Conservation (phyloP, 2,888 invertebrate species). For the Sinelater perroti region DNA sequence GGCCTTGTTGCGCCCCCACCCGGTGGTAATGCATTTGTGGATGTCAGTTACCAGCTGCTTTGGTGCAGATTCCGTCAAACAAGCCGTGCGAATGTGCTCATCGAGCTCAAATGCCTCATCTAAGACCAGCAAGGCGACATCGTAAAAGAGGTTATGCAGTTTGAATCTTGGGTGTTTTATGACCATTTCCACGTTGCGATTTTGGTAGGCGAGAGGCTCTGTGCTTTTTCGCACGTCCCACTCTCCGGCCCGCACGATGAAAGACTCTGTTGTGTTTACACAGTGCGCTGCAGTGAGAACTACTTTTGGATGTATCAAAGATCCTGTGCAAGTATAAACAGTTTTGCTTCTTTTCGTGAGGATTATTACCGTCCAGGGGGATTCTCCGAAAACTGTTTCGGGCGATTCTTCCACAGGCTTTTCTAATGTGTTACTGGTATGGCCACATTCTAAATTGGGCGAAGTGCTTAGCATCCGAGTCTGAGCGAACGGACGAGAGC, state of each 20-base stretch:
- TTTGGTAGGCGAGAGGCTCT: conserved; percentile 16
- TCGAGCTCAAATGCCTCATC: conserved; percentile 65
- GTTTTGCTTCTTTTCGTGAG: conserved; percentile 64
- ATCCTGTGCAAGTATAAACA: conserved; percentile 77
- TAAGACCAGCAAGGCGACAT: conserved; percentile 74
- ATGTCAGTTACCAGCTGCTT: neutral
- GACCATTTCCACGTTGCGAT: neutral
- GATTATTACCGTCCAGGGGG: conserved; percentile 80
- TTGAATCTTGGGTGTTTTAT: conserved; percentile 53
- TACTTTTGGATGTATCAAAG: conserved; percentile 74
- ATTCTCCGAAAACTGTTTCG: conserved; percentile 72
- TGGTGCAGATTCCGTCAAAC: conserved; percentile 7
- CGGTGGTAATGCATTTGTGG: conserved; percentile 16
- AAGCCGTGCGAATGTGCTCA: conserved; percentile 47
- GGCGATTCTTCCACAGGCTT: neutral
- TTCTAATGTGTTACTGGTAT: neutral
- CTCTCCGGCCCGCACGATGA: conserved; percentile 22
- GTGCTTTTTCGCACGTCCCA: conserved; percentile 1
- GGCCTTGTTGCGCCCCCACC: conserved; percentile 55
- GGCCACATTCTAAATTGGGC: neutral
- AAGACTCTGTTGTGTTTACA: conserved; percentile 62
- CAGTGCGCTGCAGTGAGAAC: conserved; percentile 81
- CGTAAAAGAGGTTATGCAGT: conserved; percentile 71
- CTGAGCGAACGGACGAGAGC: neutral
- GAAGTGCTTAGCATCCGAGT: neutral